Evolutionary conservation across 2,888 invertebrate species (phyloP), one percentile per base, ranked within the genome.

Genomic region (Meiosimyza platycephala): DNA sequence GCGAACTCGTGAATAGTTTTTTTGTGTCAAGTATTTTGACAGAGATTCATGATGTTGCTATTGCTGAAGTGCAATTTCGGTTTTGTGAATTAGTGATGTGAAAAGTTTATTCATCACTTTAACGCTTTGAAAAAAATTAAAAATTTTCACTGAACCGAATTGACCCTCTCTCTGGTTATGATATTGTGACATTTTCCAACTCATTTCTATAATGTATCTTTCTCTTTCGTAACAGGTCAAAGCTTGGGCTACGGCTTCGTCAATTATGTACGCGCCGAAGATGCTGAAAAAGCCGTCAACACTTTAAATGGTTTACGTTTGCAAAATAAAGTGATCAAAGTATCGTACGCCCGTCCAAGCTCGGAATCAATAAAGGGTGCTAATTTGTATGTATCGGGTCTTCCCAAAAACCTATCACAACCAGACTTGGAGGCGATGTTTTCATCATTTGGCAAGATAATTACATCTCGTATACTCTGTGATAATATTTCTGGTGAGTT

Each of bases 261-360:
- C 86, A 99, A 99, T 91, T 99, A 98, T 90, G 96, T 97, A 88
- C 93, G 96, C 82, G 93, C 96, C 78, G 98, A 98, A 89, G 99
- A 99, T 89, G 99, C 99, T 79, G 96, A 97, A 88, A 98, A 98
- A 89, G 99, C 99, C 80, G 98, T 99, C 89, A 94, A 95, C 89
- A 97, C 97, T 78, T 92, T 99, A 85, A 99, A 99, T 89, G 99
- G 99, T 82, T 93, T 99, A 83, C 92, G 99, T 83, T 92, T 99
- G 82, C 99, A 99, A 89, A 99, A 99, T 90, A 99, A 99, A 92
- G 99, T 98, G 76, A 99, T 99, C 87, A 99, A 99, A 93, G 98
- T 97, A 88, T 98, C 98, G 80, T 97, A 95, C 89, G 98, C 98
- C 82, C 91, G 98, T 86, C 98, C 98, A 81, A 97, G 96, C 90